A percentile compares a stretch with the other conserved stretches of the same genome.
These are phyloP conservation scores for Metaphire vulgaris DNA, from an alignment of 1,140 invertebrate species.

Conservation along the genomic window DNA sequence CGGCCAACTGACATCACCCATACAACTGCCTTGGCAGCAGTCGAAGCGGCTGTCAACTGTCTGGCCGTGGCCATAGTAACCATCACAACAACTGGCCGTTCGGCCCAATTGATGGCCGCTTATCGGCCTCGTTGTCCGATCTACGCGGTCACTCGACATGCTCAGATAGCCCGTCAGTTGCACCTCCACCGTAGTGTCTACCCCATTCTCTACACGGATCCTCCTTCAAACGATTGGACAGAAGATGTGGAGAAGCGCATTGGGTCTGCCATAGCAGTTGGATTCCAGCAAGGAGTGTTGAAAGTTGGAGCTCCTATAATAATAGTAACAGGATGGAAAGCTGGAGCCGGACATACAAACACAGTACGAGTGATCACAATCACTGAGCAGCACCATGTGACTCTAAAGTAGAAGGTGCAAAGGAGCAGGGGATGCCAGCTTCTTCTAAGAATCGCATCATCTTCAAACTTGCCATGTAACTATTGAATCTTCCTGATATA, in stretches of 20 bases:
- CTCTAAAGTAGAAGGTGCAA: no score
- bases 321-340: conserved; percentile 89
- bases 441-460: no score
- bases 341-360: conserved; percentile 90
- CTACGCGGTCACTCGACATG: conserved; percentile 82
- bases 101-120: conserved; percentile 68
- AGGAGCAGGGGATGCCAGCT: no score
- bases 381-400: no score
- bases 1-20: conserved; percentile 83
- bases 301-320: conserved; percentile 71
- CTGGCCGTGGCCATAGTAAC: conserved; percentile 85
- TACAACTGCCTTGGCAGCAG: conserved; percentile 88
- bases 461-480: no score
- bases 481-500: no score
- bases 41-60: conserved; percentile 87
- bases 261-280: conserved; percentile 77
- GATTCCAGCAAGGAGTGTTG: conserved; percentile 72
- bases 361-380: conserved; percentile 83
- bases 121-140: conserved; percentile 94
- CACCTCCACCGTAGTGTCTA: conserved; percentile 91
- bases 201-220: conserved; percentile 73
- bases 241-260: conserved; percentile 91
- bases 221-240: conserved; percentile 84
- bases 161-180: conserved; percentile 77
- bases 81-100: conserved; percentile 84